These are phyloP conservation scores for Ctenopoma kingsleyae DNA, from an alignment of 2,797 vertebrate species.

Conservation along the genomic window DNA sequence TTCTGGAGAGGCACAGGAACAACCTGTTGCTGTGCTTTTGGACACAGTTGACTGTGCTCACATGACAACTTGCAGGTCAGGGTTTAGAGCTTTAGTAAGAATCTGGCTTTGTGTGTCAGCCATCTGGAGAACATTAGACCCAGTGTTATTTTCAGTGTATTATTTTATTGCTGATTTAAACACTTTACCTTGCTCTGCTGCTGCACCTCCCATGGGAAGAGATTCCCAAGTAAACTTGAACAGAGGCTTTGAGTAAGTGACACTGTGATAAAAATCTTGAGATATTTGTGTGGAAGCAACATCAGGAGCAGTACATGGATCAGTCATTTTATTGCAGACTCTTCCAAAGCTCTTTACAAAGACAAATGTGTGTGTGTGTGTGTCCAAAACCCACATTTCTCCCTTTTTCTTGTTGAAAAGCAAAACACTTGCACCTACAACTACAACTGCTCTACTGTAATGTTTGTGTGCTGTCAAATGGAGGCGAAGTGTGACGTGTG, in stretches of 20 bases:
- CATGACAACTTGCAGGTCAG: conserved; percentile 64
- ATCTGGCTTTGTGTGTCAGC: conserved; percentile 34
- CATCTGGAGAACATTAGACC: conserved; percentile 12
- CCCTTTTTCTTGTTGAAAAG: not conserved
- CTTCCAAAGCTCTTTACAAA: not conserved
- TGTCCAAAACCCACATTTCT: not conserved
- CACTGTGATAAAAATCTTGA: too few relatives aligned
- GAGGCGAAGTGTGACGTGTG: not conserved
- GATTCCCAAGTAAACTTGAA: too few relatives aligned
- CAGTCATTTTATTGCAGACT: not conserved
- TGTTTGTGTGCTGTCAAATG: not conserved
- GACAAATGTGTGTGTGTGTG: not conserved
- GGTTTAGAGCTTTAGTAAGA: conserved; percentile 54
- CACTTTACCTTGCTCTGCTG: not conserved
- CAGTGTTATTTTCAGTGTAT: not conserved
- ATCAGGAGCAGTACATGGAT: not conserved
- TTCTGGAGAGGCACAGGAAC: conserved; percentile 36
- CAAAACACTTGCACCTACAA: not conserved
- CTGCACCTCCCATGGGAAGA: too few relatives aligned
- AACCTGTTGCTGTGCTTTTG: conserved; percentile 59
- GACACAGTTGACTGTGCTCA: conserved; percentile 59
- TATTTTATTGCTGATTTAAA: not conserved
- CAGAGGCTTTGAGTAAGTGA: too few relatives aligned
- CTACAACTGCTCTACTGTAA: not conserved
- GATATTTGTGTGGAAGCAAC: not conserved